Percentiles rank a stretch among this genome's conserved stretches.
Conservation (phyloP, 2,888 invertebrate genomes). For the Apodemia duryi region DNA sequence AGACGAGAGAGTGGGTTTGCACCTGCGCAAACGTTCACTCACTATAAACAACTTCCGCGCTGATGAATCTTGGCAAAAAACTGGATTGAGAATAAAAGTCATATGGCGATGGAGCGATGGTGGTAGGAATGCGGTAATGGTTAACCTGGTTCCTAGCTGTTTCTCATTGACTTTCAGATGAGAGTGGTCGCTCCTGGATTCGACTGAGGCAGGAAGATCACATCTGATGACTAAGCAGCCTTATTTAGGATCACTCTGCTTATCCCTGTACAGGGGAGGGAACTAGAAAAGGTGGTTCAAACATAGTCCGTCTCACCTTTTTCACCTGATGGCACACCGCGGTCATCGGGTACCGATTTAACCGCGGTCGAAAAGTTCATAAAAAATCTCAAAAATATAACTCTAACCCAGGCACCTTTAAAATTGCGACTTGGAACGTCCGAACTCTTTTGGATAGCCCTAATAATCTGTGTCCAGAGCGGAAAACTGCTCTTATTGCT, state of each 20-base stretch:
- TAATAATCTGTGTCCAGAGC: background rate
- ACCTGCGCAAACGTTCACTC: slow-evolving; percentile 17
- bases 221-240: slow-evolving; percentile 26
- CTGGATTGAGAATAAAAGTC: slow-evolving; percentile 18
- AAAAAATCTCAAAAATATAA: background rate
- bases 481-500: background rate
- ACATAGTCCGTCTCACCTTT: slow-evolving; percentile 20
- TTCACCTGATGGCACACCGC: slow-evolving; percentile 19
- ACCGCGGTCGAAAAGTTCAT: slow-evolving; percentile 11
- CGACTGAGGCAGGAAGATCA: slow-evolving; percentile 24
- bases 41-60: slow-evolving; percentile 28
- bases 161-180: background rate
- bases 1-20: slow-evolving; percentile 18
- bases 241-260: slow-evolving; percentile 26
- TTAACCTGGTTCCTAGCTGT: slow-evolving; percentile 23
- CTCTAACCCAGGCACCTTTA: background rate
- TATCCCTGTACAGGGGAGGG: slow-evolving; percentile 20
- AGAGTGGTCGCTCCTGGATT: slow-evolving; percentile 23
- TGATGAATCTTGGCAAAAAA: slow-evolving; percentile 23
- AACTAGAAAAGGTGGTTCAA: slow-evolving; percentile 21
- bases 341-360: slow-evolving; percentile 15
- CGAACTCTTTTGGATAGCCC: background rate
- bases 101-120: background rate
- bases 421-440: background rate
- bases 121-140: slow-evolving; percentile 28